Conservation (phyloP, 2,113 vertebrate genomes). For the Leucosticte australis region DNA sequence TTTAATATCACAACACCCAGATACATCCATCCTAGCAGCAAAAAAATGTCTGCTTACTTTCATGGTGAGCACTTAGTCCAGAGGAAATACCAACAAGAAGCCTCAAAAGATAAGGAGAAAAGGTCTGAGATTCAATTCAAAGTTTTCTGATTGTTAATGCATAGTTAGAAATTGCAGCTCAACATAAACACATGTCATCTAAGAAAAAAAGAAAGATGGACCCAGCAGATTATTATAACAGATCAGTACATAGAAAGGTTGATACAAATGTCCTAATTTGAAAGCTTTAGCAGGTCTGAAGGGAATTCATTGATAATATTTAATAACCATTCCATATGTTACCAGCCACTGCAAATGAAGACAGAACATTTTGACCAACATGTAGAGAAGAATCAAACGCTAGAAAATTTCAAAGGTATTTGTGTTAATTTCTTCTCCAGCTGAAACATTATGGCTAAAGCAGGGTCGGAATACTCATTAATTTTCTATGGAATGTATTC, state of each 20-base stretch:
- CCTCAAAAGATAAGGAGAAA: neutral
- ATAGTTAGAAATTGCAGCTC: neutral
- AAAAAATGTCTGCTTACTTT: neutral
- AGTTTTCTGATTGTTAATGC: neutral
- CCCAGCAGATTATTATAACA: neutral
- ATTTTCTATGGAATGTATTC: neutral
- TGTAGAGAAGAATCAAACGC: neutral
- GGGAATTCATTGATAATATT: neutral
- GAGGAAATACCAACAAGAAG: neutral
- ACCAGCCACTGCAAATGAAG: neutral
- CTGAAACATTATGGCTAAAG: neutral
- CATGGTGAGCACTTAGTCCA: neutral
- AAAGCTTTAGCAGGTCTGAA: neutral
- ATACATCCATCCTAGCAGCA: neutral
- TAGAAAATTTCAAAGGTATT: neutral
- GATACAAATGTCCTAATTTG: neutral
- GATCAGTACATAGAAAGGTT: neutral
- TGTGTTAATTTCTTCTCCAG: neutral
- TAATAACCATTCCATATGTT: neutral
- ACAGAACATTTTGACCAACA: neutral
- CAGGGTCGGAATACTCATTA: neutral
- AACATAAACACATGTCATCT: neutral
- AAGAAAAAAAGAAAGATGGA: neutral
- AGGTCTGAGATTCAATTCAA: neutral
- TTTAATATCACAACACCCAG: neutral